phyloP scores from a whole-genome alignment of 2,888 invertebrate species.

The Mamestra brassicae region DNA sequence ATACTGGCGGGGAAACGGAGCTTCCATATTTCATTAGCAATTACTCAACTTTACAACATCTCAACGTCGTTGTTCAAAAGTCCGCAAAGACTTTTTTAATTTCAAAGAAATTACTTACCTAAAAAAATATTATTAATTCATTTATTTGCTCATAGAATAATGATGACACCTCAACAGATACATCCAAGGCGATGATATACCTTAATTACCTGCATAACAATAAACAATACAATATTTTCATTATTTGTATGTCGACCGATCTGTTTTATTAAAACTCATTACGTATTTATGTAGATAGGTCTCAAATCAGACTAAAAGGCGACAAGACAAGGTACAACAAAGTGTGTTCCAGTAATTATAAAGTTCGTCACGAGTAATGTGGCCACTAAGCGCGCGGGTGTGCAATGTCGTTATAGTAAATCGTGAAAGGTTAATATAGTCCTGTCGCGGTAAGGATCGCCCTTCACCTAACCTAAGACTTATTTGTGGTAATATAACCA shows the following conservation, averaged over 20 bases:
- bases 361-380: background rate
- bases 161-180: too few species aligned
- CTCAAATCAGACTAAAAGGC: background rate
- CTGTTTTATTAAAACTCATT: too few species aligned
- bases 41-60: conserved; percentile 9
- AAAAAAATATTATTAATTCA: too few species aligned
- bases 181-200: too few species aligned
- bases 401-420: background rate
- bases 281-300: too few species aligned
- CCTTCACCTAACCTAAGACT: background rate
- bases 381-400: background rate
- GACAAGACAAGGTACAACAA: background rate
- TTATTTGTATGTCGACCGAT: too few species aligned
- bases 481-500: background rate
- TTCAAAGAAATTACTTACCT: too few species aligned
- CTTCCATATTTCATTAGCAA: background rate
- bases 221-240: too few species aligned
- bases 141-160: too few species aligned
- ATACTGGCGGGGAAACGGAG: background rate
- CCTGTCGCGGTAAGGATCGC: background rate
- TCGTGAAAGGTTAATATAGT: conserved; percentile 21
- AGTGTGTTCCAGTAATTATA: conserved; percentile 7
- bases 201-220: too few species aligned
- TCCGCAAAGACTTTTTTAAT: too few species aligned
- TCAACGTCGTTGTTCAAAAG: too few species aligned